These are phyloP conservation scores for Tapirus indicus DNA, from an alignment of 2,797 vertebrate species.

Conservation along the genomic window DNA sequence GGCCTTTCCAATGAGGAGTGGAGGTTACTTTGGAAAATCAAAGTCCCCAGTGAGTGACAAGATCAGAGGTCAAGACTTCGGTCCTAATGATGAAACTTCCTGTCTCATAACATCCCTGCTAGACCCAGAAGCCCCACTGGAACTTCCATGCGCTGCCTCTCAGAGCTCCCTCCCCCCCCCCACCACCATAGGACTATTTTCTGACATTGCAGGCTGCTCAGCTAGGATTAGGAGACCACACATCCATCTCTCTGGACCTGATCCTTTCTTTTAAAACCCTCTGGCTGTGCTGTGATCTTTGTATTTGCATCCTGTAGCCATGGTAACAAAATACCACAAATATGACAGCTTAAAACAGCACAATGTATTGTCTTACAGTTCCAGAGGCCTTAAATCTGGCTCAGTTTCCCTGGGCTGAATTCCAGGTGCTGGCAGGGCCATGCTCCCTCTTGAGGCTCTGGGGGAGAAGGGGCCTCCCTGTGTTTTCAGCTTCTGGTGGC, in stretches of 20 bases:
- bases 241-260: background rate
- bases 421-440: too few relatives aligned
- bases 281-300: background rate
- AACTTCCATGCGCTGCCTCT: fast-evolving
- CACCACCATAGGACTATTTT: fast-evolving
- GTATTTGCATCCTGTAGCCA: too few relatives aligned
- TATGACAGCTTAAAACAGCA: fast-evolving
- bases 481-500: background rate
- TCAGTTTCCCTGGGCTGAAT: background rate
- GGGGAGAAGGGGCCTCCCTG: fast-evolving
- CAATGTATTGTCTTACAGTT: fast-evolving
- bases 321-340: background rate
- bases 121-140: background rate
- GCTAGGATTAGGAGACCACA: background rate
- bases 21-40: background rate
- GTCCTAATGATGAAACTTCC: background rate
- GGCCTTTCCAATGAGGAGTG: background rate
- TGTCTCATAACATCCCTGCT: background rate
- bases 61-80: background rate
- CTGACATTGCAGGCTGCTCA: too few relatives aligned
- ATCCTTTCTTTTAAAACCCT: background rate
- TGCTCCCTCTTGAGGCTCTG: background rate
- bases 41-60: background rate
- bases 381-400: too few relatives aligned
- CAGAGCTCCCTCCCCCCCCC: fast-evolving